Evolutionary conservation across 2,113 vertebrate genomes (phyloP).

Genomic region (Mesoclemmys tuberculata): DNA sequence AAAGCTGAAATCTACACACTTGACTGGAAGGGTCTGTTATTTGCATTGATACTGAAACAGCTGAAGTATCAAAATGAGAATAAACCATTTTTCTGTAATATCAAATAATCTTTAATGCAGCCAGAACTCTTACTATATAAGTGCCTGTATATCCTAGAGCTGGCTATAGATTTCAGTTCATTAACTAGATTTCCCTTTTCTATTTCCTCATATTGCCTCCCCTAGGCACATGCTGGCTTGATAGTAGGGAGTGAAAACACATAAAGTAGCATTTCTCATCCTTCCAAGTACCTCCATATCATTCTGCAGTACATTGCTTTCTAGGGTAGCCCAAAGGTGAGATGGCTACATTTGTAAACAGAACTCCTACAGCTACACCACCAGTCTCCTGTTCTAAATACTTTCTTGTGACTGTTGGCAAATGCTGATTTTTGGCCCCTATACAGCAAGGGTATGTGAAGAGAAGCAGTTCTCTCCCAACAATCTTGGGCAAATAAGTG

Average conservation of each 20-base stretch:
- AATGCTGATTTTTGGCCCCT: not conserved
- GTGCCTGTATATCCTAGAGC: not conserved
- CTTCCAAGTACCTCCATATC: not conserved
- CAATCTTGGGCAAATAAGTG: not conserved
- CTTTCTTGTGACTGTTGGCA: not conserved
- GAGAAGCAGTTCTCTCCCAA: not conserved
- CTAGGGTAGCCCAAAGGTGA: not conserved
- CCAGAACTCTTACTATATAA: conserved; percentile 30
- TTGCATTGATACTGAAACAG: conserved; percentile 3
- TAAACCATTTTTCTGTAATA: not conserved
- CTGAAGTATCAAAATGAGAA: not conserved
- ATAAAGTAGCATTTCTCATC: not conserved
- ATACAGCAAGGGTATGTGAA: not conserved
- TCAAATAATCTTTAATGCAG: not conserved
- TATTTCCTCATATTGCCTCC: not conserved
- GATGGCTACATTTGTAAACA: not conserved
- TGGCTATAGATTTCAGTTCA: not conserved
- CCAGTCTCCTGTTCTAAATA: not conserved
- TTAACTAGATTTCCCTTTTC: not conserved
- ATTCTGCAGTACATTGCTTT: conserved; percentile 6
- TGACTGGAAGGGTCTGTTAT: not conserved
- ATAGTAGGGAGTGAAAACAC: not conserved
- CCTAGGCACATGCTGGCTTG: not conserved
- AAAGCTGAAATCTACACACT: not conserved
- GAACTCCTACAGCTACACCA: not conserved